Base-by-base conservation (phyloP, 92 coral and sea anemone genomes). In the Diadumene lineata region DNA sequence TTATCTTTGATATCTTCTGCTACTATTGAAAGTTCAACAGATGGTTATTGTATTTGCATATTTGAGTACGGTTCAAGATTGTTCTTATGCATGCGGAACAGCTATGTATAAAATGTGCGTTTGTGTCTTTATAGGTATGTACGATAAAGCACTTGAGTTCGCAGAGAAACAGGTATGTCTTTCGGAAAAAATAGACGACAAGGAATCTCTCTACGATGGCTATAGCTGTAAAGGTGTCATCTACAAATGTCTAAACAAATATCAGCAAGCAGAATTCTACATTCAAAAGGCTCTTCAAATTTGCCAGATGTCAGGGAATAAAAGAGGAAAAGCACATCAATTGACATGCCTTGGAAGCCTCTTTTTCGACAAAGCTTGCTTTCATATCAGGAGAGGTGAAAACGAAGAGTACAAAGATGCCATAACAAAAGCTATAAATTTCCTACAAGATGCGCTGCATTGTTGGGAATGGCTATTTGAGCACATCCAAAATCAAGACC, bases 391-490 rank as follows among this genome's bases (percentile, higher is more conserved):
- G 68, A 62, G 31, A 26, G 43, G 43, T 2, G 43, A 62, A 13
- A 6, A 28, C 1, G 19, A 62, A 15, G 31, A 62, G 21, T 62
- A 62, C 38, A 1, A 28, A 19, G 11, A 62, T 26, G 30, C n/a
- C 31, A 62, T 62, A 15, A 4, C 68, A 0, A 62, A 62, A 30
- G 30, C 68, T 10, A 62, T 27, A 1, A 19, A 62, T 28, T 19
- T 62, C 43, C 31, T 62, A 19, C 2, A 43, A 62, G 68, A 62
- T 7, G 68, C n/a, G 7, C 7, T 62, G 43, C 38, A 7, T 13
- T 62, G 68, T 30, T 11, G 43, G 38, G 68, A 62, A 19, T 62
- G 68, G 68, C n/a, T 62, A 4, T 62, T 62, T 19, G 68, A 62
- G 6, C 2, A 62, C 68, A 26, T 62, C 43, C 38, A 62, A 62